Evolutionary conservation across 35 echinoderm and acorn worm genomes (phyloP).

Genomic region (Apostichopus parvimensis): DNA sequence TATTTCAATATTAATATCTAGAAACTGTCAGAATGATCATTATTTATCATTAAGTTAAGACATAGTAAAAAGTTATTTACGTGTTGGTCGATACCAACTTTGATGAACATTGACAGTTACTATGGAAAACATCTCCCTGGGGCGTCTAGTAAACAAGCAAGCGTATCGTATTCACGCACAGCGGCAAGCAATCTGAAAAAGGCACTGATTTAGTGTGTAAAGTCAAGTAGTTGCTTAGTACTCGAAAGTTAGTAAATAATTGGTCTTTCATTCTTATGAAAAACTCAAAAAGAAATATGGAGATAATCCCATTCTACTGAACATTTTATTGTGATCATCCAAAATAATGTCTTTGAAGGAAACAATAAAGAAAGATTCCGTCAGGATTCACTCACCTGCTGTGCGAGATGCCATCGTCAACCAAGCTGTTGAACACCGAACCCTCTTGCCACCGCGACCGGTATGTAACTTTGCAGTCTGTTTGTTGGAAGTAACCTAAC

Average conservation of each 20-base stretch:
- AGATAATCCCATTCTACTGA: not conserved
- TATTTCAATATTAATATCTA: no score
- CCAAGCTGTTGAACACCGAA: constrained; percentile 47
- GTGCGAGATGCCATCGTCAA: constrained; percentile 57
- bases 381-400: constrained; percentile 68
- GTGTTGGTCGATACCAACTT: constrained; percentile 1
- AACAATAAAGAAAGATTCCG: not conserved
- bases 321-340: not conserved
- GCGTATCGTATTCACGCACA: no score
- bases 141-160: not conserved
- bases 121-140: not conserved
- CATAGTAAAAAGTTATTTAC: not conserved
- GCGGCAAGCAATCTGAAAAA: not conserved
- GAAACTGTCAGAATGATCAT: no score
- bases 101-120: not conserved
- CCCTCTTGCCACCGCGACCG: constrained; percentile 6
- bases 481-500: not conserved
- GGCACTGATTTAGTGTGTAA: not conserved
- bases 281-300: not conserved
- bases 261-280: not conserved
- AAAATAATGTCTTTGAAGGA: constrained; percentile 2
- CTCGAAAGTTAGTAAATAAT: not conserved
- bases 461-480: constrained; percentile 16
- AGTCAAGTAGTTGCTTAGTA: not conserved
- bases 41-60: no score